Base-by-base conservation (phyloP, 2,888 invertebrate species). In the Drosophila robusta region DNA sequence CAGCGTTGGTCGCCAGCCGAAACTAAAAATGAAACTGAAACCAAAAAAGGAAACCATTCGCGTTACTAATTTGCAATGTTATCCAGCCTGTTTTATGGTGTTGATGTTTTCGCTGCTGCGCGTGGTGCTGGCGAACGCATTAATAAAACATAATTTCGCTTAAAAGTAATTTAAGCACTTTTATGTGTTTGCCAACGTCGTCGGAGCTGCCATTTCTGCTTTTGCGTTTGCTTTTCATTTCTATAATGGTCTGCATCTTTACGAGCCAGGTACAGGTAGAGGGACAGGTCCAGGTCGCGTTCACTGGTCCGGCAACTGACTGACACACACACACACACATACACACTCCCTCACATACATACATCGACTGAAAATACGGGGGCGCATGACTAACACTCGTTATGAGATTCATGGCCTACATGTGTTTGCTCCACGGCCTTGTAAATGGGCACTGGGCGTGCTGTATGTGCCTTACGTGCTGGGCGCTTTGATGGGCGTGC, bases 341-440 rank as follows among this genome's bases (percentile, higher is more conserved):
- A 41, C 12, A 57, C 16, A 57, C 54, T 49, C 16, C 52, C 14
- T 51, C 22, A 61, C 22, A 60, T 14, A 45, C 18, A 56, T 6
- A 50, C 41, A 42, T 18, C 24, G 18, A 46, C 16, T n/a, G 24
- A 47, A 58, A 36, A 62, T 41, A 49, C 29, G 54, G 50, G 51
- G 51, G 83, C 82, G 85, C 80, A 84, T 86, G 87, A 76, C 87
- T 84, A 86, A 85, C 80, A 82, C 77, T 82, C 82, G 87, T 85
- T 86, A 83, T 84, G 80, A 82, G 80, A 84, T 84, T 84, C 85
- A 86, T 85, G 84, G 84, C 84, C 87, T 86, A 86, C 84, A 85
- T 85, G 85, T 85, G 83, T 79, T 84, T 80, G 85, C 80, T 83
- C 80, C 83, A 85, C 75, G 83, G 83, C 85, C 83, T 84, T 84